Percentiles rank a stretch among this genome's conserved stretches.
Evolutionary conservation across 2,797 vertebrate genomes (phyloP).

Genomic region (Macroramphosus scolopax): DNA sequence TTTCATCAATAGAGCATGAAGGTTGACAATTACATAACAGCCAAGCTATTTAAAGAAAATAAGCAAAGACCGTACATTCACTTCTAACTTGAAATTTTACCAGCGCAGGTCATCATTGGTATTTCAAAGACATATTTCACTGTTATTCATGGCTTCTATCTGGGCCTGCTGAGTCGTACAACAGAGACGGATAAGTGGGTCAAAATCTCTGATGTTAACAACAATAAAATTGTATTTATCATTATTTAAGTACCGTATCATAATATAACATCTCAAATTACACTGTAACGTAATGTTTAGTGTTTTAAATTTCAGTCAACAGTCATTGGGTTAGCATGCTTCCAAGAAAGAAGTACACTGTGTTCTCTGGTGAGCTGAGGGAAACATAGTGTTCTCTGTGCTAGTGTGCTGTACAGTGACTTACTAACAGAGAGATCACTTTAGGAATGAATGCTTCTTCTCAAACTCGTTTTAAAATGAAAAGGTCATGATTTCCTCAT

Average conservation of each 20-base stretch:
- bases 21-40: slow-evolving; percentile 55
- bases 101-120: not conserved
- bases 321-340: slow-evolving; percentile 6
- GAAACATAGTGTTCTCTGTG: slow-evolving; percentile 39
- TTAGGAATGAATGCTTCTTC: not conserved
- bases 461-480: too few species aligned
- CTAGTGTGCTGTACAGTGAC: slow-evolving; percentile 31
- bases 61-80: not conserved
- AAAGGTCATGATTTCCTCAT: too few species aligned
- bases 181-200: not conserved
- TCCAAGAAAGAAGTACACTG: slow-evolving; percentile 59
- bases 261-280: not conserved
- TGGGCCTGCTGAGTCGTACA: not conserved
- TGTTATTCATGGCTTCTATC: not conserved
- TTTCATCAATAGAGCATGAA: slow-evolving; percentile 37
- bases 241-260: too few species aligned
- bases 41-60: slow-evolving; percentile 28
- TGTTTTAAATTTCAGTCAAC: not conserved
- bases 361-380: slow-evolving; percentile 49
- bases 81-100: not conserved
- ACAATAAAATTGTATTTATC: not conserved
- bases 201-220: not conserved
- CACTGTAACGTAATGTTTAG: not conserved
- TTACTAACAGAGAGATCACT: not conserved
- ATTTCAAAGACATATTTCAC: not conserved